Conservation (phyloP, 2,797 vertebrate species). For the Cyclopterus lumpus region DNA sequence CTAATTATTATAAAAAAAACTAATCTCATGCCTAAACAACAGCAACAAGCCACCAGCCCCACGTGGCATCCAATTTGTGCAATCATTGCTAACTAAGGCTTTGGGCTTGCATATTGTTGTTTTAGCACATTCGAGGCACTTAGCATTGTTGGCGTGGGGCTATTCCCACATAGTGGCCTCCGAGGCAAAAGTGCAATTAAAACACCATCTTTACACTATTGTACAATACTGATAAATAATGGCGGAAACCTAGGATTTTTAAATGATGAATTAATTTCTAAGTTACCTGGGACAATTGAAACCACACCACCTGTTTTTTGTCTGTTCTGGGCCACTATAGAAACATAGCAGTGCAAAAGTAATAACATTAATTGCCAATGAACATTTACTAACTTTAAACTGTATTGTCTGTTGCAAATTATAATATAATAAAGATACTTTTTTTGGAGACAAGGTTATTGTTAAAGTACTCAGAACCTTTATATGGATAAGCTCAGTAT, state of each 20-base stretch:
- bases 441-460: background rate
- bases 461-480: background rate
- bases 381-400: background rate
- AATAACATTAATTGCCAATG: background rate
- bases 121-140: background rate
- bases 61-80: background rate
- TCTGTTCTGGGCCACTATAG: too few species aligned
- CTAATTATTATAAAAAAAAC: too few species aligned
- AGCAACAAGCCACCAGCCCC: background rate
- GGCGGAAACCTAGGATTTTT: too few species aligned
- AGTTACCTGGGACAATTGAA: too few species aligned
- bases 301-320: too few species aligned
- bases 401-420: background rate
- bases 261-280: too few species aligned
- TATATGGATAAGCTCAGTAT: background rate
- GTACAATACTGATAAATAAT: too few species aligned
- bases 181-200: background rate
- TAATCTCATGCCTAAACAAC: too few species aligned
- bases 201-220: background rate
- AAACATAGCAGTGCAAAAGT: background rate
- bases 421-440: background rate
- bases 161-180: too few species aligned
- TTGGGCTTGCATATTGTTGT: background rate
- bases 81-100: background rate
- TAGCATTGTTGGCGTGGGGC: too few species aligned